A percentile compares a stretch with the other conserved stretches of the same genome.
Conservation (phyloP, 1,140 invertebrate genomes). For the Atta cephalotes region DNA sequence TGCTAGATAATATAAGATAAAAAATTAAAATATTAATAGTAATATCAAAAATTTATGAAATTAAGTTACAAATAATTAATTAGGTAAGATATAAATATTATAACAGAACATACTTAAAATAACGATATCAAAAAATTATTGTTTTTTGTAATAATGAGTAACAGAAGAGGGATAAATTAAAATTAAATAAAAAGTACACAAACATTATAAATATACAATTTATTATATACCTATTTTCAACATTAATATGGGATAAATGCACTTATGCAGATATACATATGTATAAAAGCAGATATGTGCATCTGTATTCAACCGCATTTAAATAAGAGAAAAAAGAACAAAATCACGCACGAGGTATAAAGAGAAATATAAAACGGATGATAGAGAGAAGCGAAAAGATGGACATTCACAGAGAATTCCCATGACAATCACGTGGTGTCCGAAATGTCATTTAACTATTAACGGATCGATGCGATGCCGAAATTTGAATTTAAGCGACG, state of each 20-base stretch:
- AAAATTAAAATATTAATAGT: neutral
- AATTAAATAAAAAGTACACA: neutral
- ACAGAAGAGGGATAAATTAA: constrained; percentile 20
- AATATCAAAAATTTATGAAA: neutral
- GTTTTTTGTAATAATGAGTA: neutral
- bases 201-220: neutral
- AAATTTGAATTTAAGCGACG: constrained; percentile 77
- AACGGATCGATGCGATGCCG: constrained; percentile 67
- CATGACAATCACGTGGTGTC: constrained; percentile 47
- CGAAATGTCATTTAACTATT: constrained; percentile 79
- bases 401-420: constrained; percentile 55
- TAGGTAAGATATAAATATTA: neutral
- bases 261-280: neutral
- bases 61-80: constrained; percentile 12
- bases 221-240: neutral
- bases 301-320: neutral
- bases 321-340: constrained; percentile 4
- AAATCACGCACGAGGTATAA: neutral
- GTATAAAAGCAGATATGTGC: neutral
- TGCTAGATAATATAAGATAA: neutral
- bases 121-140: neutral
- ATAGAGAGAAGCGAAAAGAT: constrained; percentile 44
- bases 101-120: neutral
- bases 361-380: constrained; percentile 32
- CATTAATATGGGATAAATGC: neutral